Conservation (phyloP, 2,797 vertebrate genomes). For the Phyllotis vaccarum region DNA sequence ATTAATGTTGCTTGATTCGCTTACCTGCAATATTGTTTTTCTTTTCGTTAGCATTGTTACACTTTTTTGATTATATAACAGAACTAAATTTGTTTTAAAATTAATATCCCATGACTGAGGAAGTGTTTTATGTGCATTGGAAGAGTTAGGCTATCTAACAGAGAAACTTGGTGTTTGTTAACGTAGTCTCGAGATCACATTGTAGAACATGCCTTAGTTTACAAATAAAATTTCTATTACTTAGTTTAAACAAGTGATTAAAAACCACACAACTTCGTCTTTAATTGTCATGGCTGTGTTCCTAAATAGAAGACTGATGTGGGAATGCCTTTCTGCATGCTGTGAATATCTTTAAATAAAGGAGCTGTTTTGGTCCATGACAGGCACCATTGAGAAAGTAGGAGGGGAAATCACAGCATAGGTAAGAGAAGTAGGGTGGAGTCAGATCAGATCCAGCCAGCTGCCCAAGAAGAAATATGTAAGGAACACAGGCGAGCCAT, state of each 20-base stretch:
- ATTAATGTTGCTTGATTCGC: background rate
- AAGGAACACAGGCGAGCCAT: too few relatives aligned
- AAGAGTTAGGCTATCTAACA: background rate
- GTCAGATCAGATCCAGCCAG: too few relatives aligned
- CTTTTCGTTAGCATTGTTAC: background rate
- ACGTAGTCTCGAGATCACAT: background rate
- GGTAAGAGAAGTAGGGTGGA: too few relatives aligned
- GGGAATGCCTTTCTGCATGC: too few relatives aligned
- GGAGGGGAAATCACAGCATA: too few relatives aligned
- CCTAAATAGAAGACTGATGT: background rate
- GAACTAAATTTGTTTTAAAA: background rate
- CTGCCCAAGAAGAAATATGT: too few relatives aligned
- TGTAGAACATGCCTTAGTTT: background rate
- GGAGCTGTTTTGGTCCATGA: too few relatives aligned
- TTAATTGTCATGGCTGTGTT: background rate
- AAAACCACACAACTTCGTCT: background rate
- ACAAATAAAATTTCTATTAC: background rate
- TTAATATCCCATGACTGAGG: background rate
- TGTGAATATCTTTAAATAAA: too few relatives aligned
- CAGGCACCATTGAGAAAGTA: too few relatives aligned
- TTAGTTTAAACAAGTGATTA: background rate
- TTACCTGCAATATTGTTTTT: background rate
- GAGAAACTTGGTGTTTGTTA: background rate
- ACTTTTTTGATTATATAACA: background rate
- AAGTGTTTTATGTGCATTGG: background rate